Evolutionary conservation across 1,140 invertebrate genomes (phyloP), one percentile per base, ranked within the genome.

Genomic region (Fopius arisanus): DNA sequence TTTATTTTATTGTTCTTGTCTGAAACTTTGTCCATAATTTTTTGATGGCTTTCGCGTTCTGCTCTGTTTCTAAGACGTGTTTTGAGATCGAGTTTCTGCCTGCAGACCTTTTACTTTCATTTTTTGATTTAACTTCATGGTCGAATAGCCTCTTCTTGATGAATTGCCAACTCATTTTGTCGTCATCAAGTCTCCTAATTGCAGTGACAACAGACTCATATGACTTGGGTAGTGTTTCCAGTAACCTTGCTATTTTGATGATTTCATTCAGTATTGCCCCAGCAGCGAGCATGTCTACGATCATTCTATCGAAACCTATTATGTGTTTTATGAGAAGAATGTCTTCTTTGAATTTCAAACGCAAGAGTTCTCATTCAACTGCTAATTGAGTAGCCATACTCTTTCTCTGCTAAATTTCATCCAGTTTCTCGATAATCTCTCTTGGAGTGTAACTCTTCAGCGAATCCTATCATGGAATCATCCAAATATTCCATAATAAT

Each of bases 141-240:
- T 80, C 74, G 28, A 77, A 66, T 3, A 78, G 67, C 51, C 73
- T 69, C 63, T 26, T 78, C 75, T 78, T 78, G 3, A 78, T 75
- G 78, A 43, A 43, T n/a, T 28, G 63, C n/a, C 77, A 62, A 0
- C 29, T 79, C 16, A 80, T 14, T 23, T 76, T 68, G 59, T 81
- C 73, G 43, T 70, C 72, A 28, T 75, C 63, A 23, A 79, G 70
- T 23, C 75, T 78, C 66, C 79, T 76, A 12, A 79, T 68, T 4
- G 74, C 78, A 10, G 79, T 78, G 9, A 76, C 65, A 0, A 80
- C 33, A 31, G 67, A 63, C 23, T 77, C 29, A 69, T 79, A 79
- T 9, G 71, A 40, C 21, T 40, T 9, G 9, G 76, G 73, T 1
- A 80, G 28, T 19, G 76, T 72, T 9, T 70, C 16, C 12, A 78